phyloP scores from a whole-genome alignment of 1,140 invertebrate genomes.

The Microplitis mediator region DNA sequence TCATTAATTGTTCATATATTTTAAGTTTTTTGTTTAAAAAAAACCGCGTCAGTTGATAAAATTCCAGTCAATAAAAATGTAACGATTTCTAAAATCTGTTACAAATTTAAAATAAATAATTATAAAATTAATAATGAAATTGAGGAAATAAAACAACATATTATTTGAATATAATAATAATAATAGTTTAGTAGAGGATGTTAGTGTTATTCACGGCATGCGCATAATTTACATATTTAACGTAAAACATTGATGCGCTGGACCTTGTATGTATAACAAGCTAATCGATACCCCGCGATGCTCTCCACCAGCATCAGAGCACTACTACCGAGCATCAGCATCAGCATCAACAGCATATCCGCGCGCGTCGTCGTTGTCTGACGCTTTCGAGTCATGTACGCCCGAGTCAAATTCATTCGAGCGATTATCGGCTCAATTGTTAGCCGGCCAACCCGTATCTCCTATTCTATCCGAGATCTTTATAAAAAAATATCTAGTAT shows the following conservation, averaged over 20 bases:
- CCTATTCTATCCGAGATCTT: too few relatives aligned
- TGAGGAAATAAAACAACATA: too few relatives aligned
- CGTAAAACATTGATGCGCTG: neutral
- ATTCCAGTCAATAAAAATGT: too few relatives aligned
- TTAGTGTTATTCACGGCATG: neutral
- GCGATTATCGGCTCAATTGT: neutral
- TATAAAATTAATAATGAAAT: too few relatives aligned
- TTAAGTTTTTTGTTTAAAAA: too few relatives aligned
- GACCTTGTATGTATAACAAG: neutral
- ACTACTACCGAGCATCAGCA: neutral
- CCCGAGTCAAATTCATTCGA: neutral
- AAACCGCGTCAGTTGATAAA: too few relatives aligned
- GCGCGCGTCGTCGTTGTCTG: neutral
- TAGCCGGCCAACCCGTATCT: neutral
- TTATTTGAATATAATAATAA: too few relatives aligned
- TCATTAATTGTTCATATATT: too few relatives aligned
- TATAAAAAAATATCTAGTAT: neutral
- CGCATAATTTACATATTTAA: slow-evolving; percentile 1
- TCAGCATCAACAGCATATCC: neutral
- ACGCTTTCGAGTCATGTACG: neutral
- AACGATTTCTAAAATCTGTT: too few relatives aligned
- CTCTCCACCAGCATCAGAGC: neutral
- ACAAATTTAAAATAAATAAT: too few relatives aligned
- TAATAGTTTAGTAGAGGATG: too few relatives aligned
- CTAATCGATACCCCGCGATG: slow-evolving; percentile 3